Evolutionary conservation across 1,140 invertebrate genomes (phyloP).

Genomic region (Drosophila tristis): DNA sequence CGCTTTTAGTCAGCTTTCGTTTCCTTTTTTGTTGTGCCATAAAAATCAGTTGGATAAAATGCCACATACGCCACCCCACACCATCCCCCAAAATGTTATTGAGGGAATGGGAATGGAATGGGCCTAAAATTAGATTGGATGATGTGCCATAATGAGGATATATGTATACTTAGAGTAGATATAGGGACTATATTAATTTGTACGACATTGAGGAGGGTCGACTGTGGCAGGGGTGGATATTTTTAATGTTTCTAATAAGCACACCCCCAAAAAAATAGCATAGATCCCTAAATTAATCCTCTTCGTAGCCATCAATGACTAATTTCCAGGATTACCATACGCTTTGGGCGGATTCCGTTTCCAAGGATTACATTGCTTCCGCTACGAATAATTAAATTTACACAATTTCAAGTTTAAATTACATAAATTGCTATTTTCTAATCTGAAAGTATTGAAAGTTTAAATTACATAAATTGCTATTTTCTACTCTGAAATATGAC

Average conservation of each 20-base stretch:
- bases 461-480: too few relatives aligned
- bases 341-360: too few relatives aligned
- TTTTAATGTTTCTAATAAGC: not conserved
- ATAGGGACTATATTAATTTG: slow-evolving; percentile 25
- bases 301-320: too few relatives aligned
- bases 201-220: not conserved
- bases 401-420: too few relatives aligned
- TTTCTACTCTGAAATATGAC: too few relatives aligned
- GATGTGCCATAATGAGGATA: slow-evolving; percentile 77
- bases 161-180: slow-evolving; percentile 25
- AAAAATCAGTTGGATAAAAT: slow-evolving; percentile 76
- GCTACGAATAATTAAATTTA: too few relatives aligned
- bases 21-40: slow-evolving; percentile 40
- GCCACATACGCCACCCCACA: slow-evolving; percentile 28
- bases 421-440: too few relatives aligned
- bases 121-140: slow-evolving; percentile 74
- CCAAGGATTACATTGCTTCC: too few relatives aligned
- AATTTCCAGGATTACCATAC: too few relatives aligned
- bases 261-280: too few relatives aligned
- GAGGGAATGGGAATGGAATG: slow-evolving; percentile 56
- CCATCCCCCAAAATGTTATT: slow-evolving; percentile 39
- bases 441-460: too few relatives aligned
- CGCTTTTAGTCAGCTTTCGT: slow-evolving; percentile 48
- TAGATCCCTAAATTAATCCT: too few relatives aligned
- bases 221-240: not conserved